Evolutionary conservation across 2,888 invertebrate species (phyloP), one percentile per base, ranked within the genome.

Genomic region (Torymus auratus): DNA sequence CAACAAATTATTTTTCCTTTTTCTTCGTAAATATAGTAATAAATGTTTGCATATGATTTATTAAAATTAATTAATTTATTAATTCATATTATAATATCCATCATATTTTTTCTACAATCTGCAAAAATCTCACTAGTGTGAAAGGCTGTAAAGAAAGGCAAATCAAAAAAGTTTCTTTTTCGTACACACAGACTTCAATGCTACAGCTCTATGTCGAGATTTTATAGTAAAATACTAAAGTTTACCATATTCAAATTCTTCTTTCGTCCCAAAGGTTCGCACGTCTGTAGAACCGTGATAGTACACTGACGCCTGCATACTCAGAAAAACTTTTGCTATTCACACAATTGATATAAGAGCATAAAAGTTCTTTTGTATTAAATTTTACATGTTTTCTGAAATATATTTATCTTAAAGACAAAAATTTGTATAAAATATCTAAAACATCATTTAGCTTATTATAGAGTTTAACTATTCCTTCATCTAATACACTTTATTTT

Each of bases 21-120:
- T 20, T 17, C 14, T 13, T 52, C 11, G n/a, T 52, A 11, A 20
- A n/a, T 15, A 13, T 7, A 17, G 11, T 15, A 12, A 67, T 41
- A 41, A 10, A 7, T 41, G 41, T 41, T 28, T 15, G n/a, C 3
- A 62, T 28, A 72, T 28, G 15, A 23, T 72, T 20, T 55, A 14
- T 20, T 71, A 14, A 13, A 53, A 62, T 60, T 52, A 0, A n/a
- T 72, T 73, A 65, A 73, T 73, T 73, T 73, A 73, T 28, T 56
- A 64, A 17, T 11, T 28, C 52, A n/a, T 61, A n/a, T n/a, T 68
- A 55, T 1, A 41, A 41, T 41, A 41, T 41, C 41, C 41, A 41
- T 41, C 41, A 7, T 41, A 41, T 41, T 41, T 41, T 41, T 1
- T 41, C 41, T 41, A 41, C 41, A 5, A 7, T 41, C 13, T 61